Percentiles rank a stretch among this genome's conserved stretches.
Evolutionary conservation across 1,140 invertebrate genomes (phyloP).

Genomic region (Nixonia krombeini): DNA sequence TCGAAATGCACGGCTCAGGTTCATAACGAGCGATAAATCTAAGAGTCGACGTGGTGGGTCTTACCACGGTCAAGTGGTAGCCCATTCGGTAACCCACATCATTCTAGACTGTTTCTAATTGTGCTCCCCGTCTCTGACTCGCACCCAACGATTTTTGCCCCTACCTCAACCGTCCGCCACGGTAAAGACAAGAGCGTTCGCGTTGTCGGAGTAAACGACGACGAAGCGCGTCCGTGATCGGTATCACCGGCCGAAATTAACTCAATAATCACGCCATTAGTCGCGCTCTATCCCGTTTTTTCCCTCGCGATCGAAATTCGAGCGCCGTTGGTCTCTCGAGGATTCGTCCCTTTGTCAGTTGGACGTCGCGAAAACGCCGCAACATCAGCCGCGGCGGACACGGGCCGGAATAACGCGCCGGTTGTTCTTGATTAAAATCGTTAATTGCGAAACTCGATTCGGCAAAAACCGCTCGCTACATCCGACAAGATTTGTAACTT

Average conservation of each 20-base stretch:
- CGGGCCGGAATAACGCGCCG: too few relatives aligned
- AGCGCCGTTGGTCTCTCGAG: too few relatives aligned
- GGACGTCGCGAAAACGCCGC: too few relatives aligned
- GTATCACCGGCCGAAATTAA: not conserved
- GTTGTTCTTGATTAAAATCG: too few relatives aligned
- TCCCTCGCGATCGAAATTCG: too few relatives aligned
- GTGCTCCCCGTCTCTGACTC: slow-evolving; percentile 5
- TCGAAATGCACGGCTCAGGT: slow-evolving; percentile 17
- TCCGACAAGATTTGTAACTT: too few relatives aligned
- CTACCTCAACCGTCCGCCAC: not conserved
- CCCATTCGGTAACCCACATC: slow-evolving; percentile 37
- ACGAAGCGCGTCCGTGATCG: not conserved
- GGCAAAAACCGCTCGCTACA: too few relatives aligned
- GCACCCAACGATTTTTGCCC: not conserved
- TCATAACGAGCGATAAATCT: slow-evolving; percentile 41
- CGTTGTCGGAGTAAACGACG: too few relatives aligned
- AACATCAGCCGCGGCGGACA: too few relatives aligned
- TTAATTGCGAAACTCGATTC: too few relatives aligned
- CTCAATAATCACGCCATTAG: not conserved
- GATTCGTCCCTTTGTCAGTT: slow-evolving; percentile 1
- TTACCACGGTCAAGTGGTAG: slow-evolving; percentile 51
- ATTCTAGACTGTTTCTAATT: slow-evolving; percentile 31
- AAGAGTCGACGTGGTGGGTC: slow-evolving; percentile 45
- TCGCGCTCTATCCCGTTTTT: not conserved
- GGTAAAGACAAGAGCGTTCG: too few relatives aligned